Percentiles rank a stretch among this genome's conserved stretches.
phyloP scores from a whole-genome alignment of 2,888 invertebrate species.

The Celastrina argiolus region DNA sequence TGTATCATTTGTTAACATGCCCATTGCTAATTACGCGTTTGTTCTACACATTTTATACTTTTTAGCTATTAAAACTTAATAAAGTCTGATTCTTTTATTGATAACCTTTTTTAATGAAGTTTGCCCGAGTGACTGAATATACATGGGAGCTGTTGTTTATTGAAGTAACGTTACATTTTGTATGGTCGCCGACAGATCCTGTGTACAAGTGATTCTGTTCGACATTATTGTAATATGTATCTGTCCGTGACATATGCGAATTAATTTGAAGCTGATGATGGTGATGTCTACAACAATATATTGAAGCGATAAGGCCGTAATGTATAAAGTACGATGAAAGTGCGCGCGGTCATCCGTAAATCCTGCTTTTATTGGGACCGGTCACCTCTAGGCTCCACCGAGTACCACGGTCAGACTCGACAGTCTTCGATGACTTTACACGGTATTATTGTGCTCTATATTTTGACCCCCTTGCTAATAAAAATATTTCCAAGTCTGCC shows the following conservation, averaged over 20 bases:
- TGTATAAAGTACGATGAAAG: constrained; percentile 17
- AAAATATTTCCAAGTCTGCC: too few relatives aligned
- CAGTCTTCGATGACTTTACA: not conserved
- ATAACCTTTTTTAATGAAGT: not conserved
- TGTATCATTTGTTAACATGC: constrained; percentile 7
- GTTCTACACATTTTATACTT: not conserved
- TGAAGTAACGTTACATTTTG: not conserved
- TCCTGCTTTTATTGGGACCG: constrained; percentile 15
- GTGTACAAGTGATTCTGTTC: too few relatives aligned
- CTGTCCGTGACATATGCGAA: not conserved
- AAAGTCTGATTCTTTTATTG: not conserved
- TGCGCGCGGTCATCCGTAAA: constrained; percentile 14
- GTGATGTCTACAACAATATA: not conserved
- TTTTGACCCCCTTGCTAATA: not conserved
- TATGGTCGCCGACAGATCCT: too few relatives aligned
- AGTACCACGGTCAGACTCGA: not conserved
- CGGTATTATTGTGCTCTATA: not conserved
- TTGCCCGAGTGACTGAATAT: not conserved
- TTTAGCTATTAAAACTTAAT: not conserved
- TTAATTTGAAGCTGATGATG: not conserved
- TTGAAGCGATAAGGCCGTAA: not conserved
- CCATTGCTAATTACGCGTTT: constrained; percentile 7
- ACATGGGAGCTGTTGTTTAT: too few relatives aligned
- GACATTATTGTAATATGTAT: too few relatives aligned
- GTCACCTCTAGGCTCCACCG: too few relatives aligned